phyloP scores from a whole-genome alignment of 1,140 invertebrate species.

The Drosophila eugracilis region DNA sequence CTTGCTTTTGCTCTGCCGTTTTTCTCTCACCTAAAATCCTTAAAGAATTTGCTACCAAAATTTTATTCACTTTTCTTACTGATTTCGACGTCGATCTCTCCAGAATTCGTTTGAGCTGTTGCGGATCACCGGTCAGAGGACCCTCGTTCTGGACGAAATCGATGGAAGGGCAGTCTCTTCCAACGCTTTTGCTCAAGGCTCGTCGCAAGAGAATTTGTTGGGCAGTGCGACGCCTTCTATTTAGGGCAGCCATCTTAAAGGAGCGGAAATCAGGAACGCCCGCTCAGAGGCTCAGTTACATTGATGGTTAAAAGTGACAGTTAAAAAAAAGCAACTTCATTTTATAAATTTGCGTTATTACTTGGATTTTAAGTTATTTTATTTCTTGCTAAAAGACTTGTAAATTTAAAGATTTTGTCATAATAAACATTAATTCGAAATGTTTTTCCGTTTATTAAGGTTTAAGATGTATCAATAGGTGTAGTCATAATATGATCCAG shows the following conservation, averaged over 20 bases:
- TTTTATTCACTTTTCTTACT: not conserved
- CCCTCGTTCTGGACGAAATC: not conserved
- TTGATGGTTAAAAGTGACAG: slow-evolving; percentile 17
- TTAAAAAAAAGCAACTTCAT: slow-evolving; percentile 12
- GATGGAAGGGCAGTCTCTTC: not conserved
- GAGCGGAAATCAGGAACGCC: slow-evolving; percentile 5
- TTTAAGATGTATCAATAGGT: no score
- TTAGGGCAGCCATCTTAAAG: slow-evolving; percentile 31
- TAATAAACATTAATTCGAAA: no score
- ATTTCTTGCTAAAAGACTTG: no score
- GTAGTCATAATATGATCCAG: no score
- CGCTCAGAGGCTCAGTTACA: slow-evolving; percentile 23
- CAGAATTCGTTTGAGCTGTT: slow-evolving; percentile 4
- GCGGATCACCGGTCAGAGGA: not conserved
- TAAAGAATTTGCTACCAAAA: not conserved
- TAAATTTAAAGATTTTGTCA: no score
- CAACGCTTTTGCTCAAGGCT: slow-evolving; percentile 9
- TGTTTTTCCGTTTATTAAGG: no score
- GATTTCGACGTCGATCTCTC: slow-evolving; percentile 1
- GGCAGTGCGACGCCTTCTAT: slow-evolving; percentile 21
- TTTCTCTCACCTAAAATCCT: not conserved
- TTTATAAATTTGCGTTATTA: not conserved
- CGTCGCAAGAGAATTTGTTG: slow-evolving; percentile 33
- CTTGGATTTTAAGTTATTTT: no score
- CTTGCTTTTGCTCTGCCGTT: not conserved